These are phyloP conservation scores for Equus przewalskii DNA, from an alignment of 2,113 vertebrate genomes.

Conservation along the genomic window DNA sequence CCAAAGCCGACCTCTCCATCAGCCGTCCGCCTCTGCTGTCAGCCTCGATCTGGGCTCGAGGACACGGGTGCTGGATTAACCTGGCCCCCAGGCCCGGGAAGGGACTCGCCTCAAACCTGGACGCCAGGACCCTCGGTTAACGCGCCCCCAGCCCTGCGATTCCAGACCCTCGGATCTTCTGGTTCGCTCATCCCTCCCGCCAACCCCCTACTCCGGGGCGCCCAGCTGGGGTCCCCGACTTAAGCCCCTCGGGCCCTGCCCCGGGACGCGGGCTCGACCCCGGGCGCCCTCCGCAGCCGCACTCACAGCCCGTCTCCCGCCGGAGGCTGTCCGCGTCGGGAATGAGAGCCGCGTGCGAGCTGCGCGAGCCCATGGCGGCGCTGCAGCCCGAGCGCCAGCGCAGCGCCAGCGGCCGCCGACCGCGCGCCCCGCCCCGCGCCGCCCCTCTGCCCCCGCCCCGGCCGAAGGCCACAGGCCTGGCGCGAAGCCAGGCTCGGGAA, in stretches of 20 bases:
- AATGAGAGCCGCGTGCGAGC: conserved; percentile 64
- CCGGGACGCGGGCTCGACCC: not conserved
- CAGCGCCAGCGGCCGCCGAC: no score
- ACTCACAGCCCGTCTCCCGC: conserved; percentile 81
- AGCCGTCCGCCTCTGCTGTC: not conserved
- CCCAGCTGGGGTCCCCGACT: not conserved
- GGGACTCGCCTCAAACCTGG: not conserved
- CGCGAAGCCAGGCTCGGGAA: conserved; percentile 9
- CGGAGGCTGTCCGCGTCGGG: conserved; percentile 69
- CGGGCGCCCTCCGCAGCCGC: not conserved
- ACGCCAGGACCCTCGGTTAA: not conserved
- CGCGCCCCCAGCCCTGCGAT: no score
- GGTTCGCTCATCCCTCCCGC: not conserved
- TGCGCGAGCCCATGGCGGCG: conserved; percentile 67
- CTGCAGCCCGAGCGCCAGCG: not conserved
- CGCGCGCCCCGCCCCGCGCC: not conserved
- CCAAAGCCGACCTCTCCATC: not conserved
- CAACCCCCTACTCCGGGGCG: not conserved
- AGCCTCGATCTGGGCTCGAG: not conserved
- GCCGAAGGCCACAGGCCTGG: conserved; percentile 60
- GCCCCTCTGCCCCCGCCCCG: not conserved
- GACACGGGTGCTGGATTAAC: no score
- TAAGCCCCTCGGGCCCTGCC: not conserved
- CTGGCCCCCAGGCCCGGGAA: not conserved
- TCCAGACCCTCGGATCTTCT: not conserved